Evolutionary conservation across 2,797 vertebrate genomes (phyloP), one percentile per base, ranked within the genome.

Genomic region (Poeciliopsis gracilis): DNA sequence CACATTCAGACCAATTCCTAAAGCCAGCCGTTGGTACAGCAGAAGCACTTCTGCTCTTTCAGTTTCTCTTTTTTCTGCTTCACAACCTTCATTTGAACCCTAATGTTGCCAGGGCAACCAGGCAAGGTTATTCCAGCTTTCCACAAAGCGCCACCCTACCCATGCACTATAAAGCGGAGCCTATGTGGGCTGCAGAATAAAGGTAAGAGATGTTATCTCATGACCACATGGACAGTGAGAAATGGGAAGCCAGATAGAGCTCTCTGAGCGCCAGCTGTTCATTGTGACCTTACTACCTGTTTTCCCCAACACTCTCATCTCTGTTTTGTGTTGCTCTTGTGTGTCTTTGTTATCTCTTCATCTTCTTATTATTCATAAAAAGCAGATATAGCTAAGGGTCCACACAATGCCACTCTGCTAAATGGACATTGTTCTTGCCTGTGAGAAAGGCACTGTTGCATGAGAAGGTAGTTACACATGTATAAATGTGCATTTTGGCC

Each of bases 161-260:
- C 41, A 76, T 81, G 86, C 79, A 89, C 89, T 93, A 91, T 86
- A 18, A 84, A 87, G 78, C 83, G 47, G 81, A 79, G 87, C 66
- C 88, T 83, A 91, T 92, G 93, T 89, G 92, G 91, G 93, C 72
- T 86, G 86, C 79, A 78, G 88, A 94, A 94, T 91, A 92, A 73
- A 91, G 87, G 90, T 90, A 92, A 85, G 86, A 93, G 94, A 95
- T 95, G 89, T 93, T 94, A 95, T 95, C 94, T 91, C 53, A 78
- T 69, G 43, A 61, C 76, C 41, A 77, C 86, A 85, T 87, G 88
- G 92, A 92, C 85, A 92, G 82, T 79, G 75, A 86, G 77, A 87
- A 82, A 87, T n/a, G 79, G 80, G 88, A 90, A 88, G 90, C 82
- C 84, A 61, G 77, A 63, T 89, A 53, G 78, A 73, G 88, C 83